phyloP scores from a whole-genome alignment of 2,888 invertebrate species.

The Morpho achilles region DNA sequence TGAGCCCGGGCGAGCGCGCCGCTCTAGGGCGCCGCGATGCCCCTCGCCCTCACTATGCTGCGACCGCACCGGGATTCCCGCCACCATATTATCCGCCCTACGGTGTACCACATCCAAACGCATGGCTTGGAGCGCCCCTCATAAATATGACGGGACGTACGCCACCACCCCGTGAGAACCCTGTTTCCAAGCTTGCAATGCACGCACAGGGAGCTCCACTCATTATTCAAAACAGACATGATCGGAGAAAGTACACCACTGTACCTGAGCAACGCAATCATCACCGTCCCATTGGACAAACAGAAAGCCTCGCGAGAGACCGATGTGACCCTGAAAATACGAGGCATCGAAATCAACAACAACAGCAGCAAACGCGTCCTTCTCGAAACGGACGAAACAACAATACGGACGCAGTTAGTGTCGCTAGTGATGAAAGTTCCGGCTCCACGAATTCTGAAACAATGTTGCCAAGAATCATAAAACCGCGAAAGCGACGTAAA shows the following conservation, averaged over 20 bases:
- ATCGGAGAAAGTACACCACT: slow-evolving; percentile 67
- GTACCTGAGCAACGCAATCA: slow-evolving; percentile 65
- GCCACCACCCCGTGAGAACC: slow-evolving; percentile 67
- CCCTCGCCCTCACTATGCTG: slow-evolving; percentile 73
- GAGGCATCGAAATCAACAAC: slow-evolving; percentile 64
- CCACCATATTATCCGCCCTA: slow-evolving; percentile 74
- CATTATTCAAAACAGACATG: slow-evolving; percentile 84
- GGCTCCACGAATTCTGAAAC: slow-evolving; percentile 83
- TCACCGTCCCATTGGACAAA: slow-evolving; percentile 46
- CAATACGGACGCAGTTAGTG: slow-evolving; percentile 84
- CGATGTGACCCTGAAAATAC: slow-evolving; percentile 62
- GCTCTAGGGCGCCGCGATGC: slow-evolving; percentile 74
- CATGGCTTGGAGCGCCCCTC: slow-evolving; percentile 89
- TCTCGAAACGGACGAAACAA: slow-evolving; percentile 69
- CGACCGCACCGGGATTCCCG: slow-evolving; percentile 73
- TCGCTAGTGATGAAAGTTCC: slow-evolving; percentile 88
- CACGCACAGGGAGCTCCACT: slow-evolving; percentile 93
- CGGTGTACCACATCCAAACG: slow-evolving; percentile 78
- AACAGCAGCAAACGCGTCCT: slow-evolving; percentile 64
- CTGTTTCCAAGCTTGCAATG: slow-evolving; percentile 86
- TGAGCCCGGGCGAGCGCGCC: slow-evolving; percentile 79
- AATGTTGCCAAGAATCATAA: slow-evolving; percentile 91
- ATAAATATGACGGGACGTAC: slow-evolving; percentile 87
- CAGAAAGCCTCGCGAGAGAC: slow-evolving; percentile 53
- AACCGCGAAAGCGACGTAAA: slow-evolving; percentile 93